Base-by-base conservation (phyloP, 2,888 invertebrate species). In the Drosophila peninsularis region DNA sequence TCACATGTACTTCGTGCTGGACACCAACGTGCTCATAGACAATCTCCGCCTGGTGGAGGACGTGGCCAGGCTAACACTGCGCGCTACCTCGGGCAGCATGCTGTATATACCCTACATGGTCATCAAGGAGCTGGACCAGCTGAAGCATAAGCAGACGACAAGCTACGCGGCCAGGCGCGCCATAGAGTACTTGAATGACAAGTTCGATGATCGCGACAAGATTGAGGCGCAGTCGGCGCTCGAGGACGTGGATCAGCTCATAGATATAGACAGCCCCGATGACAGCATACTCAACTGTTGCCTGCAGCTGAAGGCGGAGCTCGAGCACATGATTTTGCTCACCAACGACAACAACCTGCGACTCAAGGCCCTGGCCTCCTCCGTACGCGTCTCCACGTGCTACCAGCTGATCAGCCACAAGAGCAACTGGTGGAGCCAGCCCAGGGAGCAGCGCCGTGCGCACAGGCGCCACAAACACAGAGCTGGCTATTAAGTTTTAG, bases 241-340 rank as follows among this genome's bases (percentile, higher is more conserved):
- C 2, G 93, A 93, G 64, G 93, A 93, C 50, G 80, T 90, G 0
- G 70, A 90, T 2, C 91, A 92, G 75, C 74, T 91, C 19, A 89
- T 93, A 24, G 75, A 92, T 11, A 91, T 93, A 1, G 89, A 85
- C 53, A 91, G 88, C 58, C 90, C 93, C 0, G 94, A 94, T 71
- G 94, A 94, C 80, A 93, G 93, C 75, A 94, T 94, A 41, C 77
- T 94, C 10, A 92, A 93, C 62, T 93, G 93, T 69, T 94, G 93
- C 68, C 67, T 94, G 27, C 94, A 94, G 88, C 90, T 92, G 3
- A 81, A 90, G 47, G 5, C 30, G 3, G 84, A 92, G 50, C 90
- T 92, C 36, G 80, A 90, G 19, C 88, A 90, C 73, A 82, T 93
- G 66, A 88, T 93, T 50, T 80, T 94, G 13, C 79, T 94, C 1